Evolutionary conservation across 2,888 invertebrate genomes (phyloP).

Genomic region (Aporophyla nigra): DNA sequence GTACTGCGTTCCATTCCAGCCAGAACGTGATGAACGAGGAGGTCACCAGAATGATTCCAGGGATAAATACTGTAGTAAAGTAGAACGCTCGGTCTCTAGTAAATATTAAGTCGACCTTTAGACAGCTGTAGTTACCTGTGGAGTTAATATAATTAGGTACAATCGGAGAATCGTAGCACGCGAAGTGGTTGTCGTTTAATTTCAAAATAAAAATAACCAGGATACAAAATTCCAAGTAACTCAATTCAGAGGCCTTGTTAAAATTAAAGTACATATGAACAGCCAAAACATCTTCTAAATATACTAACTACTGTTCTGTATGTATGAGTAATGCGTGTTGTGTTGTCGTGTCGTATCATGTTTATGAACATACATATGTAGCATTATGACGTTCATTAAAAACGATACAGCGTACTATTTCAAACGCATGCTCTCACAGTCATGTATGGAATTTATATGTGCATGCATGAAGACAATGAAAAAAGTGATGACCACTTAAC

Average conservation of each 20-base stretch:
- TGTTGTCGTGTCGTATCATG: constrained; percentile 86
- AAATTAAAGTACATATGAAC: constrained; percentile 79
- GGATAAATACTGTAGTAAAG: constrained; percentile 97
- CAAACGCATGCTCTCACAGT: constrained; percentile 76
- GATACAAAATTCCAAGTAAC: constrained; percentile 89
- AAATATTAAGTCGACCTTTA: constrained; percentile 96
- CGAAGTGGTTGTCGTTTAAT: constrained; percentile 61
- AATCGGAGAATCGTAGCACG: constrained; percentile 72
- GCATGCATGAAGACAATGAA: constrained; percentile 80
- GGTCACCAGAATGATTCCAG: constrained; percentile 96
- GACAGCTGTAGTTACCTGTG: constrained; percentile 97
- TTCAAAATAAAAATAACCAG: constrained; percentile 73
- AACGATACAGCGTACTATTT: constrained; percentile 75
- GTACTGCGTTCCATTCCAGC: constrained; percentile 97
- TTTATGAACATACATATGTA: constrained; percentile 76
- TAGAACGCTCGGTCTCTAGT: constrained; percentile 97
- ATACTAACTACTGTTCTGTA: constrained; percentile 84
- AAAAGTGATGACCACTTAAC: constrained; percentile 74
- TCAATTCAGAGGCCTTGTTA: constrained; percentile 91
- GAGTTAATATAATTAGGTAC: constrained; percentile 85
- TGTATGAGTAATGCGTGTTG: constrained; percentile 91
- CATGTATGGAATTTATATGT: constrained; percentile 70
- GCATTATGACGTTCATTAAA: constrained; percentile 75
- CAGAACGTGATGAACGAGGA: constrained; percentile 97
- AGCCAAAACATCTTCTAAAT: constrained; percentile 76